phyloP scores from a whole-genome alignment of 2,113 vertebrate species.

The Petaurus breviceps region DNA sequence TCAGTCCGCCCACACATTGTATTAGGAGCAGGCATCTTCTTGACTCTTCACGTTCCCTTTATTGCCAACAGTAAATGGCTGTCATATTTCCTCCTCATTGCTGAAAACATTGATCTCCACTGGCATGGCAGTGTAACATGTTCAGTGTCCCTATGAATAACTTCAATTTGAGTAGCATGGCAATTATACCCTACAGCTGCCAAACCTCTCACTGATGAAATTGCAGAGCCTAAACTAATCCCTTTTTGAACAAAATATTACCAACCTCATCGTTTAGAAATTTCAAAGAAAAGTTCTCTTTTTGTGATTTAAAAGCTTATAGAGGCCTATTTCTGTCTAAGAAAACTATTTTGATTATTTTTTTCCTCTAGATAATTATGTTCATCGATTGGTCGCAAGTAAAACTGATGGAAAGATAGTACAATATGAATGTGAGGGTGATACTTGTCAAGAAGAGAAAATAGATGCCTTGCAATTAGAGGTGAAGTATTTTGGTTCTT shows the following conservation, averaged over 20 bases:
- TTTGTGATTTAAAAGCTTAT: not conserved
- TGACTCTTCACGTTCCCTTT: constrained; percentile 6
- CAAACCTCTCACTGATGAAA: not conserved
- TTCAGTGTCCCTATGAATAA: not conserved
- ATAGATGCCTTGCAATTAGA: constrained; percentile 97
- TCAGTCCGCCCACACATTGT: not conserved
- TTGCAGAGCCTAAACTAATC: constrained; percentile 9
- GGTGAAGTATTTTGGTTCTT: constrained; percentile 81
- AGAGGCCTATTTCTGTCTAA: constrained; percentile 52
- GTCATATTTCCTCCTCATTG: constrained; percentile 20
- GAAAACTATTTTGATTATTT: constrained; percentile 34
- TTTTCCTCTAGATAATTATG: constrained; percentile 93
- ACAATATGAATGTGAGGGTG: constrained; percentile 98
- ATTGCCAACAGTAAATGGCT: not conserved
- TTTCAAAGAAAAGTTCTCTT: constrained; percentile 36
- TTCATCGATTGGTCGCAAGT: constrained; percentile 97
- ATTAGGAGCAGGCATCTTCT: not conserved
- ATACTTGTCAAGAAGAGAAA: constrained; percentile 97
- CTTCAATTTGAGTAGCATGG: not conserved
- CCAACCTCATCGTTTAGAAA: constrained; percentile 20
- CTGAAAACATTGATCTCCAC: not conserved
- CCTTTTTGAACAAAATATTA: constrained; percentile 33
- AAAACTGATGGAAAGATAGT: constrained; percentile 99
- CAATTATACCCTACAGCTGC: not conserved
- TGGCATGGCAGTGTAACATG: not conserved